Conservation (phyloP, 1,140 invertebrate species). For the Littorina saxatilis region DNA sequence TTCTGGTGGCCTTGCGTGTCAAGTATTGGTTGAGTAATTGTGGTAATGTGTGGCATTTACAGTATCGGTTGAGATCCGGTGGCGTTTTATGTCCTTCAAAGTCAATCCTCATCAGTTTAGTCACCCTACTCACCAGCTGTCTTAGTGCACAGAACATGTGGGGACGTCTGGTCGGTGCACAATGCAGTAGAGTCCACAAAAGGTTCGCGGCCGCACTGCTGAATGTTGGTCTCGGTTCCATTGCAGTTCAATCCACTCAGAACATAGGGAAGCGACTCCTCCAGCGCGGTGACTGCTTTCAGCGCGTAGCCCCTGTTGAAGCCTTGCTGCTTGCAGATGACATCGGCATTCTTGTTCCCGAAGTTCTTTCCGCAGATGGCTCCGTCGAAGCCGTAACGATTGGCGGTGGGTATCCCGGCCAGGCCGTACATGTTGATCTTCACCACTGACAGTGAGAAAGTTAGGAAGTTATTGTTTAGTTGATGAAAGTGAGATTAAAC, state of each 20-base stretch:
- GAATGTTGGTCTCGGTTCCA: slow-evolving; percentile 52
- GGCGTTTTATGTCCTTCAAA: no score
- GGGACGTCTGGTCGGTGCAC: background rate
- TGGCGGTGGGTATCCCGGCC: slow-evolving; percentile 74
- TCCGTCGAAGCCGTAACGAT: slow-evolving; percentile 78
- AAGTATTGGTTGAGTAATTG: no score
- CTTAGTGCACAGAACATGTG: slow-evolving; percentile 33
- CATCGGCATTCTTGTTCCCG: slow-evolving; percentile 40
- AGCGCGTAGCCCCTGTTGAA: slow-evolving; percentile 78
- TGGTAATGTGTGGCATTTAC: no score
- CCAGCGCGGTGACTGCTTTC: background rate
- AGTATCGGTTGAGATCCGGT: no score
- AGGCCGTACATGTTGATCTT: slow-evolving; percentile 6
- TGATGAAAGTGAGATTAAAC: no score
- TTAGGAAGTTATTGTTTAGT: no score
- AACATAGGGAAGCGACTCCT: background rate
- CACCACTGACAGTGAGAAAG: slow-evolving; percentile 26
- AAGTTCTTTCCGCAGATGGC: slow-evolving; percentile 43
- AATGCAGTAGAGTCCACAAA: slow-evolving; percentile 7
- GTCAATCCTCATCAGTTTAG: no score
- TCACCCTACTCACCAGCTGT: slow-evolving; percentile 16
- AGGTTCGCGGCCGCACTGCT: slow-evolving; percentile 12
- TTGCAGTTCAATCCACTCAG: slow-evolving; percentile 49
- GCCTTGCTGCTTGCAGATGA: slow-evolving; percentile 43
- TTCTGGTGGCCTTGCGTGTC: no score